Percentiles rank a stretch among this genome's conserved stretches.
Evolutionary conservation across 2,888 invertebrate genomes (phyloP).

Genomic region (Acheta domesticus): DNA sequence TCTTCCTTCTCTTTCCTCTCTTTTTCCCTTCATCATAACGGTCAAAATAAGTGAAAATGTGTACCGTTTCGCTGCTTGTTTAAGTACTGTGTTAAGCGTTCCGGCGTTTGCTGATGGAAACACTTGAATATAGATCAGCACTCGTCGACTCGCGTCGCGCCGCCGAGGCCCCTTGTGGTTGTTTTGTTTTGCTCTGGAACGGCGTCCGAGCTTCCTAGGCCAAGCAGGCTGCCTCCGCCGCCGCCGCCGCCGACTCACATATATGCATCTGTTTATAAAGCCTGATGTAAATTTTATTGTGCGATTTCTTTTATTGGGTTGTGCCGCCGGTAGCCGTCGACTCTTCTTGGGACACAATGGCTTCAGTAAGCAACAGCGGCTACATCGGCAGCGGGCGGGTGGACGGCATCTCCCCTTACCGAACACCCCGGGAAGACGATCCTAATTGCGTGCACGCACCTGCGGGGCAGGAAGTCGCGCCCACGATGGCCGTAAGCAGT

Average conservation of each 20-base stretch:
- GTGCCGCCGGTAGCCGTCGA: not conserved
- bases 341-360: not conserved
- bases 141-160: not conserved
- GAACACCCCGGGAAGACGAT: not conserved
- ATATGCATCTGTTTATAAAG: conserved; percentile 4
- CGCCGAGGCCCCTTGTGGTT: no score
- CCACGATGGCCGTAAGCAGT: not conserved
- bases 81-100: not conserved
- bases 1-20: not conserved
- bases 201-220: not conserved
- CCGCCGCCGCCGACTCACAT: not conserved
- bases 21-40: conserved; percentile 18
- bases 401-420: not conserved
- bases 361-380: not conserved
- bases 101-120: conserved; percentile 9
- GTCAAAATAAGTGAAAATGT: conserved; percentile 18
- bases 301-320: not conserved
- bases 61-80: conserved; percentile 2
- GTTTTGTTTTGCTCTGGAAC: not conserved
- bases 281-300: not conserved
- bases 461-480: not conserved
- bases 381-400: not conserved
- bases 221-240: not conserved
- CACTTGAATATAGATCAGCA: conserved; percentile 18
- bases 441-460: not conserved